Evolutionary conservation across 2,888 invertebrate genomes (phyloP).

Genomic region (Aquatica leii): DNA sequence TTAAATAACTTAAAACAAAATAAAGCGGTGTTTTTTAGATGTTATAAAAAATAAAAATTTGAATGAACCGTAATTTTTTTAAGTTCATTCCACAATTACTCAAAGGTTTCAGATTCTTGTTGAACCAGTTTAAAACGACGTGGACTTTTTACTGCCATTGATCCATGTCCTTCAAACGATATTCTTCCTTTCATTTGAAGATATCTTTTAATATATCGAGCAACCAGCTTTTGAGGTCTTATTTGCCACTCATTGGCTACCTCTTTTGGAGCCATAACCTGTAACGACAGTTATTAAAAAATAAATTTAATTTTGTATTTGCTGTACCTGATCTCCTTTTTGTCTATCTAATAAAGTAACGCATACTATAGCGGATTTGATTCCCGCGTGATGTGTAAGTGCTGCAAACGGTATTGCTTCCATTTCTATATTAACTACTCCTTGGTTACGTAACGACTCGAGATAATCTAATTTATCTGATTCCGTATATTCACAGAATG

Average conservation of each 20-base stretch:
- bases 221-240: conserved; percentile 85
- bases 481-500: conserved; percentile 93
- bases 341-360: conserved; percentile 92
- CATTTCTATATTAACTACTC: conserved; percentile 97
- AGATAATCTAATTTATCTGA: conserved; percentile 92
- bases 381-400: conserved; percentile 90
- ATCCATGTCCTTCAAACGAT: conserved; percentile 66
- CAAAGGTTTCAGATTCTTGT: conserved; percentile 90
- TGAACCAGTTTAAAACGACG: conserved; percentile 88
- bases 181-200: conserved; percentile 81
- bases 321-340: conserved; percentile 88
- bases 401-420: conserved; percentile 94
- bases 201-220: conserved; percentile 82
- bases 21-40: neutral
- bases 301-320: neutral
- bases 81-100: conserved; percentile 64
- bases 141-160: conserved; percentile 84
- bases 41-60: neutral
- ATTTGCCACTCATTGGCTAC: conserved; percentile 91
- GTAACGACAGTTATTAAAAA: conserved; percentile 21
- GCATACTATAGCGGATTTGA: conserved; percentile 93
- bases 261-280: conserved; percentile 88
- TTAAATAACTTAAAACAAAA: neutral
- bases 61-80: too few relatives aligned
- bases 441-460: conserved; percentile 74